Evolutionary conservation across 2,113 vertebrate species (phyloP), one percentile per base, ranked within the genome.

Genomic region (Sitta europaea): DNA sequence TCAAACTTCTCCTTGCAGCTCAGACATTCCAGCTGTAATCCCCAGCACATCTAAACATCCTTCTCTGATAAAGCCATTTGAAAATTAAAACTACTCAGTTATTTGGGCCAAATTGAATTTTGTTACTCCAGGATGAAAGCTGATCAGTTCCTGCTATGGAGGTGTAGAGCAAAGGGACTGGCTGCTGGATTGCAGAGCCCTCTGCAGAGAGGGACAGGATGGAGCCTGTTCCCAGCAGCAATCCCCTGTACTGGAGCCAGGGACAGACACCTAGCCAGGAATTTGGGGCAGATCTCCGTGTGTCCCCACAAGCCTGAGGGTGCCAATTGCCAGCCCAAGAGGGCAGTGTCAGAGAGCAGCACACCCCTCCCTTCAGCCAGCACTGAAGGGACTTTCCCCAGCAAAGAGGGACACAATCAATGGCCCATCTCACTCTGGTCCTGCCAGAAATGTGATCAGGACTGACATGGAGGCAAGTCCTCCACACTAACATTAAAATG

Each of bases 311-410:
- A n/a, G 11, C 29, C 33, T 51, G 16, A 65, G n/a, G 33, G 40
- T 92, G 53, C 31, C 53, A 42, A 3, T 5, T 85, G 31, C 50
- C 43, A 43, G 47, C 36, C 38, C 35, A 48, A 57, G 25, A 55
- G 5, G 0, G 0, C 20, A 33, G 25, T 11, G 29, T 38, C 77
- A 88, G 29, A 57, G 8, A 48, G 51, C 79, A 86, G 58, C 36
- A 66, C 58, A 76, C 23, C 25, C 31, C 19, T 21, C n/a, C 0
- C 0, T 24, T 28, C n/a, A 77, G 21, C 40, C 47, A 54, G 1
- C 2, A 7, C 0, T 68, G 55, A 57, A 47, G 17, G 65, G 58
- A 65, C 28, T 65, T 86, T 45, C 22, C 59, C 40, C 48, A 89
- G 59, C 12, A 63, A 88, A 66, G 48, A 66, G 14, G 23, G 16